Conservation (phyloP, 2,888 invertebrate species). For the Sturmia bella region DNA sequence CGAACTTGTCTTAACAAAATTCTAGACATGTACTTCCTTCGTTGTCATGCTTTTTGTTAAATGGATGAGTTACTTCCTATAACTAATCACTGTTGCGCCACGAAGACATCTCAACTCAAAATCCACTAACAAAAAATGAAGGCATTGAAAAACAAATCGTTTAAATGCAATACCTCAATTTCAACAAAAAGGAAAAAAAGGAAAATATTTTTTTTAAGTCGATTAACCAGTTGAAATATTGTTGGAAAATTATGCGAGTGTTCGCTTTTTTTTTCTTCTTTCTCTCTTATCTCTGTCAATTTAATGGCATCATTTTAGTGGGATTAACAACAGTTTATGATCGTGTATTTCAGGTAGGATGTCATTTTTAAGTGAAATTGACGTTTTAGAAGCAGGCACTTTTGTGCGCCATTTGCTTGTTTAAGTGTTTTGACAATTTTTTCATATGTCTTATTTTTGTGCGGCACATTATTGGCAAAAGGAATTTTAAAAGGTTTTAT, state of each 20-base stretch:
- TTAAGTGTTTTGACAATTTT: slow-evolving; percentile 31
- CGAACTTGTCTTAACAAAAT: no score
- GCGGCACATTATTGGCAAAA: slow-evolving; percentile 5
- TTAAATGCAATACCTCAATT: no score
- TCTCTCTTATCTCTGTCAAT: neutral
- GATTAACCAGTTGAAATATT: slow-evolving; percentile 39
- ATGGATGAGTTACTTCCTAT: no score
- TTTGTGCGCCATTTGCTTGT: neutral
- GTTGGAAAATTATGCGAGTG: slow-evolving; percentile 32
- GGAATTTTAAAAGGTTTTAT: slow-evolving; percentile 56
- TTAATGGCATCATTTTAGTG: slow-evolving; percentile 34
- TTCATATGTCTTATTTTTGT: slow-evolving; percentile 8
- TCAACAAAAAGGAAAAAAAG: no score
- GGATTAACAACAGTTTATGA: slow-evolving; percentile 26
- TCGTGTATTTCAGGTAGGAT: neutral
- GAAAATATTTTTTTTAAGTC: slow-evolving; percentile 1
- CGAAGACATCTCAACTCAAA: no score
- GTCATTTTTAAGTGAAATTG: neutral
- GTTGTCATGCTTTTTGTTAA: no score
- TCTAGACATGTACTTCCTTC: neutral
- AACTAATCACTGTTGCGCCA: no score
- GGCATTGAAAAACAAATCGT: no score
- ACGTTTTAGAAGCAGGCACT: neutral
- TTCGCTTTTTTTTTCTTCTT: no score
- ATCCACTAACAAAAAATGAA: no score